Base-by-base conservation (phyloP, 2,888 invertebrate species). In the Agriopis marginaria region DNA sequence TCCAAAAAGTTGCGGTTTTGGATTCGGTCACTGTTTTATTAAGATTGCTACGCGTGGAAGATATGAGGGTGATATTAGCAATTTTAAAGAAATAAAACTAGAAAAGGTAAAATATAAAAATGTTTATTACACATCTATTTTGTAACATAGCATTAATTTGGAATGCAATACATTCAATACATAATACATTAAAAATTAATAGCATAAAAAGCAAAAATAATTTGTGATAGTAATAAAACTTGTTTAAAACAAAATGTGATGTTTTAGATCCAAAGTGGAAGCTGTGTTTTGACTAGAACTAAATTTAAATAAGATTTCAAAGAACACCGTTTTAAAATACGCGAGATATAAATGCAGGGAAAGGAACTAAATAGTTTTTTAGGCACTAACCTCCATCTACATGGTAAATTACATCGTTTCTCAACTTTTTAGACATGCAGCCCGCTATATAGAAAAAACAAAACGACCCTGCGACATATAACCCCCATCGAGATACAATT, bases 211-310 rank as follows among this genome's bases (percentile, higher is more conserved):
- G 66, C 75, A 73, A 75, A 79, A 76, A 80, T 78, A 63, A 81
- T 74, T 85, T 87, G 88, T 84, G 80, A 83, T 83, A 84, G 83
- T 85, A 84, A 76, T 73, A 71, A 76, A 73, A 73, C 58, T 68
- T 12, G 67, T 75, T 71, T 75, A 76, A 72, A 75, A 74, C 72
- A 68, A 79, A 83, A 82, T 89, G 91, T 90, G 90, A 90, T 91
- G 90, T 75, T 81, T 75, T 59, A 79, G 67, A 82, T 73, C 62
- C 72, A 74, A 80, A 77, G 82, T 87, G 90, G 89, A 91, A 91
- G 90, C 83, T 83, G 81, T 78, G 81, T 77, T 75, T 82, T 92
- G 92, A 92, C 92, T 92, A 92, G 92, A 92, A 87, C 85, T 89
- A 87, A 84, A 78, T 78, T 85, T 89, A 87, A 84, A 78, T 78